Base-by-base conservation (phyloP, 2,113 vertebrate genomes). In the Malurus melanocephalus region DNA sequence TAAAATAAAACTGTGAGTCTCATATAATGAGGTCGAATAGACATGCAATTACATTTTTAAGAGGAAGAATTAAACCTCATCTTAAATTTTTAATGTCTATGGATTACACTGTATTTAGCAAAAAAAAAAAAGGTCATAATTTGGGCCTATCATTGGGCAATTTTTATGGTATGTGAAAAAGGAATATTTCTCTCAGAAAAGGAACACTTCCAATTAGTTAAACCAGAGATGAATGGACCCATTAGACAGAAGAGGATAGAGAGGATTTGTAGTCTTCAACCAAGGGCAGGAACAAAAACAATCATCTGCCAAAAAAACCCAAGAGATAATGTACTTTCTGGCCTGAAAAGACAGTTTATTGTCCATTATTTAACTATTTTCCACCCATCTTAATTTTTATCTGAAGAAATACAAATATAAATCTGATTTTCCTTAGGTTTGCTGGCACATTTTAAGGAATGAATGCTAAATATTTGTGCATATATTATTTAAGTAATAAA, bases 41-140 rank as follows among this genome's bases (percentile, higher is more conserved):
- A 52, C 68, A 59, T 20, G 45, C n/a, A 85, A 78, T 91, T 91
- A 67, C n/a, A 26, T 74, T 79, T 89, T 92, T 64, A 87, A 74
- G 56, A 87, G 65, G n/a, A 67, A 85, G 74, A 85, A 83, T 56
- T 80, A 85, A 92, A 64, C 35, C 22, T 42, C 48, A 64, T 67
- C 22, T 51, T 89, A 64, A 64, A 91, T 72, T 84, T 92, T 88
- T 93, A 86, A 88, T 80, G 68, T 22, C 28, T 75, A 26, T 64
- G n/a, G 14, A 65, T 92, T 80, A 38, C 32, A 27, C 4, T 53
- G 11, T 33, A 67, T 78, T 57, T 21, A 85, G 24, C 13, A 76
- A 91, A 76, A 48, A 48, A 48, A 48, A 77, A 85, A 87, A 24
- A 9, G 2, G 6, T 60, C 38, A 42, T 83, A 77, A 91, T 74